Evolutionary conservation across 1,140 invertebrate genomes (phyloP), one percentile per base, ranked within the genome.

Genomic region (Potamilus streckersoni): DNA sequence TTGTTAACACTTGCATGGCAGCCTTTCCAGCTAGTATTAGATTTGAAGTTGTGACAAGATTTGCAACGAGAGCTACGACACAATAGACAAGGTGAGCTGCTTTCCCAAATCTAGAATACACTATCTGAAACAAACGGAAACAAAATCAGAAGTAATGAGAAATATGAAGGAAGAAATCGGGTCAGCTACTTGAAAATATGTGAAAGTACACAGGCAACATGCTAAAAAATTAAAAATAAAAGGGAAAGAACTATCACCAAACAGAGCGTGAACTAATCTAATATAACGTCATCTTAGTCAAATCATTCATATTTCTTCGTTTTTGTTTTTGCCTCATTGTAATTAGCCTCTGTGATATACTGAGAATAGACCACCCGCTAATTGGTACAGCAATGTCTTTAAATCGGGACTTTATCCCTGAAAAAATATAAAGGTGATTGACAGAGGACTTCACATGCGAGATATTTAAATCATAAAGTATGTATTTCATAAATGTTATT

Each of bases 81-180:
- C 20, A 23, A 61, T 62, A 71, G 16, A 62, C 69, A 49, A 71
- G 60, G 16, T 71, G 69, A 12, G 69, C 69, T 16, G 5, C 15
- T 16, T 60, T 71, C 62, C 69, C 69, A 49, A 71, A 71, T 23
- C 89, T 73, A 20, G 86, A 83, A 58, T 88, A 80, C 16, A 90
- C 86, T n/a, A 89, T 83, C 84, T 89, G 83, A 17, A 80, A 75
- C 62, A 55, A 62, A 49, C 66, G 19, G 19, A 62, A 23, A 23
- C 2, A 62, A 8, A n/a, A n/a, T n/a, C 19, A 12, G 19, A 62
- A 15, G 23, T 23, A 62, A 62, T 12, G 60, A 62, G 8, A n/a
- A 8, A n/a, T 62, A 62, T 23, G 19, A 62, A 23, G 19, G 23
- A 23, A n/a, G 5, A 62, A 62, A n/a, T 23, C 6, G 5, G 19